Conservation (phyloP, 2,797 vertebrate species). For the Zalophus californianus region DNA sequence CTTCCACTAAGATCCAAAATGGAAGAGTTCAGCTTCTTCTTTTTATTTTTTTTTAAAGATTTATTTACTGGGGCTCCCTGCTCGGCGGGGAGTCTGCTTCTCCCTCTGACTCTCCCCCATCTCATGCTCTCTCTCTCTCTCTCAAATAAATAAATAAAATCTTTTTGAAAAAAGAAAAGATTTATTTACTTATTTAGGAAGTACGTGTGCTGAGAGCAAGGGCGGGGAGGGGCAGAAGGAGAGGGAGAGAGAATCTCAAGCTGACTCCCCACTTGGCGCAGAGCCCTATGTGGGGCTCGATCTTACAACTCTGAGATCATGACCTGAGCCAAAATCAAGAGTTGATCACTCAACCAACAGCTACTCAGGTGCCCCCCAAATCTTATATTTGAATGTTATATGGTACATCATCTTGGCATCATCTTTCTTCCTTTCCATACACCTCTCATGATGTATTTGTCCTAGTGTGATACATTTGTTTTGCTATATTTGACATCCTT, state of each 20-base stretch:
- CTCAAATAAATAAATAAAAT: no score
- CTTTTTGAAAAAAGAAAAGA: neutral
- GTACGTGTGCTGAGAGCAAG: neutral
- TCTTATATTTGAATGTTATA: neutral
- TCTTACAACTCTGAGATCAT: neutral
- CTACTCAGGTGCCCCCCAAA: neutral
- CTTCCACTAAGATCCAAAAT: neutral
- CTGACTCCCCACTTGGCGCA: no score
- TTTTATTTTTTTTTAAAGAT: neutral
- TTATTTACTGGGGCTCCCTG: neutral
- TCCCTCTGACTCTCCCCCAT: no score
- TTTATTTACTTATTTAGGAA: neutral
- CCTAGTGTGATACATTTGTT: neutral
- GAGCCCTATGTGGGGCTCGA: no score
- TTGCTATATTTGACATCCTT: neutral
- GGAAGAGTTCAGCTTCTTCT: neutral
- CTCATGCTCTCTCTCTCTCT: no score
- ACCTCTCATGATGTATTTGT: neutral
- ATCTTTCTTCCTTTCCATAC: neutral
- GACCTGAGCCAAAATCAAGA: neutral
- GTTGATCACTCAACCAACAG: neutral
- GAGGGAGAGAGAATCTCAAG: neutral
- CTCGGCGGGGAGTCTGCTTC: no score
- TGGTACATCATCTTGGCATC: neutral
- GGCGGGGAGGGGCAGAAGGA: neutral